phyloP scores from a whole-genome alignment of 2,797 vertebrate species.

The Onychomys leucogaster region DNA sequence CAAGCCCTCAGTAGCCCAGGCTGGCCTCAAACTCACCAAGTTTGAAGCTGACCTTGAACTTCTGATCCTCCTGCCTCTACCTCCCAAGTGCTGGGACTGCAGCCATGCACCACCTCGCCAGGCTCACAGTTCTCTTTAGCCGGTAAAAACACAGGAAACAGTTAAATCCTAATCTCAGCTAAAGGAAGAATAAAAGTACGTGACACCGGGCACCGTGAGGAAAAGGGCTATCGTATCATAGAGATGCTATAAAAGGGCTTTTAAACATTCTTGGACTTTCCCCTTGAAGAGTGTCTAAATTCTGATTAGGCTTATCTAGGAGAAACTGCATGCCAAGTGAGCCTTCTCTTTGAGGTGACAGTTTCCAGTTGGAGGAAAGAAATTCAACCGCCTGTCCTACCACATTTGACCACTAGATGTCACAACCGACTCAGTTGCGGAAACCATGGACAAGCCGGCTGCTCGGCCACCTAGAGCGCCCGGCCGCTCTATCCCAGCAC shows the following conservation, averaged over 20 bases:
- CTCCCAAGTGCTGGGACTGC: neutral
- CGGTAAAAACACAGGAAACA: slow-evolving; percentile 15
- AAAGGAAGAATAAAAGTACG: slow-evolving; percentile 12
- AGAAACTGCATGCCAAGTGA: neutral
- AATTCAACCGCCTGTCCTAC: neutral
- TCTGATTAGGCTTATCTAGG: neutral
- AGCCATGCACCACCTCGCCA: neutral
- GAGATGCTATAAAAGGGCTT: neutral
- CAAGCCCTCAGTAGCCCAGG: neutral
- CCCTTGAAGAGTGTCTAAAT: neutral
- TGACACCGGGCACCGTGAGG: neutral
- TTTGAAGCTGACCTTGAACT: neutral
- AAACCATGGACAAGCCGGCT: slow-evolving; percentile 58
- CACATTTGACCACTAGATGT: slow-evolving; percentile 40
- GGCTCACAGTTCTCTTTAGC: neutral
- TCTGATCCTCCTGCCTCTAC: neutral
- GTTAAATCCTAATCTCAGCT: slow-evolving; percentile 42
- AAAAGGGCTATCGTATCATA: neutral
- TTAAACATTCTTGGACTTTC: neutral
- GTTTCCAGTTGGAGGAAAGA: neutral
- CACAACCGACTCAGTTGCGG: neutral
- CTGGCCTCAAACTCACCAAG: neutral
- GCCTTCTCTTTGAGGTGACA: neutral
- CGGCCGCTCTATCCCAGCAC: neutral
- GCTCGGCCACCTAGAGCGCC: neutral